Evolutionary conservation across 2,888 invertebrate genomes (phyloP), one percentile per base, ranked within the genome.

Genomic region (Rhamphomyia laevipes): DNA sequence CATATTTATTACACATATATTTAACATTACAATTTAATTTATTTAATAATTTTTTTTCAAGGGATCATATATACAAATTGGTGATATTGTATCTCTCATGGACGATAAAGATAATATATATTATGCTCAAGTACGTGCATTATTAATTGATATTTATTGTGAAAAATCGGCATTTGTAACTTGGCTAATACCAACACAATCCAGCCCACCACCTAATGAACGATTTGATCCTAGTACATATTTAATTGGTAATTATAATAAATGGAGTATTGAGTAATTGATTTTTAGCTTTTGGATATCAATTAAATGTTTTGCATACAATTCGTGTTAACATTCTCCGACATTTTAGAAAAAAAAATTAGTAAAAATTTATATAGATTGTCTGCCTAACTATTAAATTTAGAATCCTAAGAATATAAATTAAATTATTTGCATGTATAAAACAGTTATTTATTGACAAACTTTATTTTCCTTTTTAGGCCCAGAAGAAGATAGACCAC

Each of bases 101-200:
- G 91, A 91, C 62, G 70, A 77, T 35, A 82, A 83, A 4, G 82
- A 85, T 46, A 82, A 81, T 53, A 77, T 81, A 23, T 95, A 83
- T 71, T 95, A 91, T 63, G 93, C 91, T 7, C 93, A 94, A 73
- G 81, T 94, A 48, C 77, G 88, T 47, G 93, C 92, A 1, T 79
- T 95, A 47, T 73, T 94, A 51, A 86, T 89, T 0, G 94, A 95
- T 66, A 89, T 91, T 65, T 94, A 89, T 67, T 89, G 91, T 59
- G 88, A 92, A 65, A 93, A 93, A 70, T 92, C 91, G 66, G 93
- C 92, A 0, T 88, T 86, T 2, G 73, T 94, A 13, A 89, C 92
- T 0, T 95, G 94, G 94, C 74, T 95, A 1, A 72, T 95, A 47
- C 94, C 94, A 1, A 91, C 92, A 0, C 78, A 80, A 55, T 79